Base-by-base conservation (phyloP, 2,888 invertebrate species). In the Lingula anatina region DNA sequence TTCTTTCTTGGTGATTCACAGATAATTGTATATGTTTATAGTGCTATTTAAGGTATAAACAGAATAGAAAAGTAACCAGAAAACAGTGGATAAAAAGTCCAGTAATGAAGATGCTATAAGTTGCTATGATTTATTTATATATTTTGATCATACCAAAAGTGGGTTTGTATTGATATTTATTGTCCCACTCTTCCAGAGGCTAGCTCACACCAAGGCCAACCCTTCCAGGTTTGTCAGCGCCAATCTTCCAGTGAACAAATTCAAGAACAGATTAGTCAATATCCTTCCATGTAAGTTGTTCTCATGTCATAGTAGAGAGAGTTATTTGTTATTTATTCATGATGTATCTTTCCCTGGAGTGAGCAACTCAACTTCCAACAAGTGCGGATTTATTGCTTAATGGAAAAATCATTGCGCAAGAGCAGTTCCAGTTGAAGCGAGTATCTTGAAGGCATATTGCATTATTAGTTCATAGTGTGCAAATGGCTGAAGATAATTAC, bases 181-280 rank as follows among this genome's bases (percentile, higher is more conserved):
- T 44, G 51, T 50, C 12, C 35, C 48, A 57, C 45, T 53, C 52
- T 75, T 76, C n/a, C 78, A 83, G 85, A 89, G 94, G 80, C 81
- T 99, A 68, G 87, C 91, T 51, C 88, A 92, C 76, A 86, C 96
- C 80, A 90, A 92, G 76, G 89, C 91, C 59, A 93, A 94, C 78
- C 92, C 94, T 20, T 87, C 89, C 65, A 85, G 93, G 63, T 97
- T 97, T 76, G 88, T 91, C 53, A 91, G 92, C 53, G 99, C 97
- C 54, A 97, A 94, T 78, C 81, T 96, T 75, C 90, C 94, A 21
- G 90, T 89, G 75, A 99, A 99, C 81, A 95, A 96, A 78, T 91
- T 91, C 79, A 99, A 99, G 82, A 99, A 99, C 80, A 86, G 99
- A 65, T 83, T 96, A 71, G 93, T 96, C 51, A 96, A 97, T 79